Evolutionary conservation across 1,140 invertebrate species (phyloP).

Genomic region (Lepidurus couesii): DNA sequence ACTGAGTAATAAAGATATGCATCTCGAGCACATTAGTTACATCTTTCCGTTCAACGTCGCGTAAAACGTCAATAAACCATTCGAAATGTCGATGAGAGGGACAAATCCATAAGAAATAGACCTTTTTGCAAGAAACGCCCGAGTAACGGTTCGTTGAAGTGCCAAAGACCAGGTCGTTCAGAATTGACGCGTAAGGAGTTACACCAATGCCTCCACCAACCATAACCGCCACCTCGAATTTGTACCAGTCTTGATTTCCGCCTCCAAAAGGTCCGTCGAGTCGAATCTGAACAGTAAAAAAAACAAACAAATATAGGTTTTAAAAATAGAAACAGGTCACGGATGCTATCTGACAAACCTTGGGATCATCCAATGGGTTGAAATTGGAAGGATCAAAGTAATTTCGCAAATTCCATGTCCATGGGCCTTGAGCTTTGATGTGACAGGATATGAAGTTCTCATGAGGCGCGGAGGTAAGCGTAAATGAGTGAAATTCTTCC

Average conservation of each 20-base stretch:
- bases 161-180: slow-evolving; percentile 93
- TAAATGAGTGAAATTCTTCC: slow-evolving; percentile 96
- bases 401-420: slow-evolving; percentile 97
- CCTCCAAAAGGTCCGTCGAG: slow-evolving; percentile 97
- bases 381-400: slow-evolving; percentile 94
- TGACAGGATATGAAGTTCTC: slow-evolving; percentile 96
- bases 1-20: slow-evolving; percentile 99
- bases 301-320: not conserved
- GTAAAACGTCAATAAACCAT: slow-evolving; percentile 98
- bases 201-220: slow-evolving; percentile 98
- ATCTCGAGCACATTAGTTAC: slow-evolving; percentile 95
- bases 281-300: slow-evolving; percentile 52
- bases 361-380: slow-evolving; percentile 73
- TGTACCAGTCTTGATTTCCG: slow-evolving; percentile 99
- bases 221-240: slow-evolving; percentile 96
- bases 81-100: slow-evolving; percentile 98
- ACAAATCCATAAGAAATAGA: slow-evolving; percentile 99
- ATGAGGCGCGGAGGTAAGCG: slow-evolving; percentile 94
- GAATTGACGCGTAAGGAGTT: slow-evolving; percentile 97
- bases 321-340: not conserved
- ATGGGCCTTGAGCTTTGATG: slow-evolving; percentile 96
- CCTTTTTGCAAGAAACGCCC: slow-evolving; percentile 91
- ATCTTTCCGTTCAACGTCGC: slow-evolving; percentile 94
- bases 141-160: slow-evolving; percentile 92
- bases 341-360: slow-evolving; percentile 44